A percentile compares a stretch with the other conserved stretches of the same genome.
phyloP scores from a whole-genome alignment of 2,888 invertebrate species.

The Luperina testacea region DNA sequence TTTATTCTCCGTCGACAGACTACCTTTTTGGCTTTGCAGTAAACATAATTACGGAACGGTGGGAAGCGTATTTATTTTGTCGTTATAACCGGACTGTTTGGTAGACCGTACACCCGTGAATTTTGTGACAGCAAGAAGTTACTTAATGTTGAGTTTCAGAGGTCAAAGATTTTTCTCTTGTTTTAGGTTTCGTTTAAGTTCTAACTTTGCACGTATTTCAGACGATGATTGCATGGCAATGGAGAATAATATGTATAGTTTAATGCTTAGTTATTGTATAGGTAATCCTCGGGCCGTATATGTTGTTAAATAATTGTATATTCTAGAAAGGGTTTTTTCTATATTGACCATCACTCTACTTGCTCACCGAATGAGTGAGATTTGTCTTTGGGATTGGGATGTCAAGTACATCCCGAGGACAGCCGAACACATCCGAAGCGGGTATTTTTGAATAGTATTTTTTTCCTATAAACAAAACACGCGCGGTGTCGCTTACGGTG shows the following conservation, averaged over 20 bases:
- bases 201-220: not conserved
- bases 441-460: too few species aligned
- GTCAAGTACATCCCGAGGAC: too few species aligned
- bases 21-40: slow-evolving; percentile 50
- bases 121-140: slow-evolving; percentile 27
- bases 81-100: slow-evolving; percentile 40
- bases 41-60: slow-evolving; percentile 51
- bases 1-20: slow-evolving; percentile 37
- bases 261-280: too few species aligned
- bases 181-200: not conserved
- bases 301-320: not conserved
- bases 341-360: not conserved
- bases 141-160: slow-evolving; percentile 19
- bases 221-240: not conserved
- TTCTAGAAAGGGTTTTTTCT: too few species aligned
- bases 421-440: too few species aligned
- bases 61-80: slow-evolving; percentile 49
- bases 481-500: too few species aligned
- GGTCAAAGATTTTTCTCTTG: not conserved
- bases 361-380: not conserved
- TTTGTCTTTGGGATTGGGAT: too few species aligned
- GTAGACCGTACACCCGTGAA: slow-evolving; percentile 1
- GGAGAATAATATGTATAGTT: not conserved
- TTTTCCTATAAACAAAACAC: too few species aligned
- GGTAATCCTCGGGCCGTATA: not conserved